Evolutionary conservation across 2,113 vertebrate species (phyloP), one percentile per base, ranked within the genome.

Genomic region (Pyrgilauda ruficollis): DNA sequence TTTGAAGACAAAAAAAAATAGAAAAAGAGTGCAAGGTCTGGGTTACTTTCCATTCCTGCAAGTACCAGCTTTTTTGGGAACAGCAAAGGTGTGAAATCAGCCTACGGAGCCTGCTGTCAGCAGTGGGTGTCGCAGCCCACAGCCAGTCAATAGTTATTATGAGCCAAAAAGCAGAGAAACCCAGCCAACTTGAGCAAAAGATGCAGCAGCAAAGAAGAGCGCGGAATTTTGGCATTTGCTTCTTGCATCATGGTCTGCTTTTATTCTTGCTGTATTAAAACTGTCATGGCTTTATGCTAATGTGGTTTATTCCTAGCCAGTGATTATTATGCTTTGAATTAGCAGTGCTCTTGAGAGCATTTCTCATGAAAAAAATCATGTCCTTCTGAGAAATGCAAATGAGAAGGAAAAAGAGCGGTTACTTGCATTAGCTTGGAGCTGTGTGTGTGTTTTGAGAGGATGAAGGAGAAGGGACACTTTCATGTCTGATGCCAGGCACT

Each of bases 1-100:
- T 84, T 84, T 28, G 66, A 67, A 53, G 44, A 21, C 6, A 55
- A 62, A 74, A 74, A 62, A 67, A 61, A 6, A 13, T 7, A 69
- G 41, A 55, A 83, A 76, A 72, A 15, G 70, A 24, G 52, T 63
- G 62, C 64, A 80, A 72, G 73, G 78, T 28, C 74, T 84, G 49
- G 26, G 37, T 74, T 92, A 88, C 58, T 94, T 96, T 91, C 69
- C 56, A 70, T 90, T 86, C 4, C 23, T 76, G 73, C 89, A 92
- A 97, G 92, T 81, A 84, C 91, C 85, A 90, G 83, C 75, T 93
- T 95, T 94, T 95, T 83, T 59, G 91, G 76, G 82, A 93, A 86
- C 46, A 67, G 72, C 62, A 82, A 90, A 94, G 50, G 90, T 90
- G 78, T 86, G 95, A 96, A 90, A 90, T 5, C 86, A 84, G 84